Base-by-base conservation (phyloP, 1,140 invertebrate species). In the Papilio helenus region DNA sequence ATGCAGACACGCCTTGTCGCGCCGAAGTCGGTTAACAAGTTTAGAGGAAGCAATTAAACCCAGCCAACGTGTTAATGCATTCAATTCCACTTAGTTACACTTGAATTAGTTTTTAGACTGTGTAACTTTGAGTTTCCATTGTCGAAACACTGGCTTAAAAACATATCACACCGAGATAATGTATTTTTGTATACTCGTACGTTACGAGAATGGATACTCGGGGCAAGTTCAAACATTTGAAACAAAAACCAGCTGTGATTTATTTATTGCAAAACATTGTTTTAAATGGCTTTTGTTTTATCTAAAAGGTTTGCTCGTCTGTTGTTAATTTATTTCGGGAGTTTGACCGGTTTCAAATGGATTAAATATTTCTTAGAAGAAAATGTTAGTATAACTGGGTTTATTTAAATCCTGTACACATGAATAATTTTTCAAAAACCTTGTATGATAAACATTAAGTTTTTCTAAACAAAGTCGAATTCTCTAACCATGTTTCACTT, bases 11-110 rank as follows among this genome's bases (percentile, higher is more conserved):
- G 26, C 26, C 61, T 68, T 34, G 5, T 12, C 61, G 58, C 20
- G 26, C 26, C 2, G 61, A 16, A 68, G 61, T 29, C 23, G 3
- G 61, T 68, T 68, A 68, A 68, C 61, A 29, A 68, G 61, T 68
- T 68, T 68, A 68, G 61, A 68, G 12, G 26, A 68, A 29, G 61
- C 61, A 34, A 68, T 68, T 68, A 68, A 68, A 68, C 61, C 61
- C 61, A 34, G 26, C 26, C 61, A 34, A 68, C 61, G 61, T 68
- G 61, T 68, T 29, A 68, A 68, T 68, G 61, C 61, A 68, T 68
- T 68, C 26, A 68, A 68, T 68, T 29, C 26, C 61, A 29, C 26
- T 68, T 16, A 29, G 23, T 68, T 34, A 68, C 61, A 68, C 61
- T 68, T 16, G 14, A 68, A 34, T 68, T 68, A 29, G 61, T 68